Evolutionary conservation across 2,797 vertebrate genomes (phyloP).

Genomic region (Channa striata): DNA sequence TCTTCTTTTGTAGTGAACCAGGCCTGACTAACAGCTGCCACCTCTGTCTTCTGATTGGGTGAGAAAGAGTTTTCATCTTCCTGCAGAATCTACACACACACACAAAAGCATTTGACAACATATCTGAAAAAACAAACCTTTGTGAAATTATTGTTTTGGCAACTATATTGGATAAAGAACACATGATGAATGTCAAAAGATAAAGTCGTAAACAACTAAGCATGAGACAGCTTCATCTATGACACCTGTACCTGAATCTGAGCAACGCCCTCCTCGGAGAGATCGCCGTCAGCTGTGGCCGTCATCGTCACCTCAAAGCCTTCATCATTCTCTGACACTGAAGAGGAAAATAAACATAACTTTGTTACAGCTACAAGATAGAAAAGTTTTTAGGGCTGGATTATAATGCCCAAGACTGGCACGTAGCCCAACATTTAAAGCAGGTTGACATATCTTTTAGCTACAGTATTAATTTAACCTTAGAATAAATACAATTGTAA

Average conservation of each 20-base stretch:
- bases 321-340: constrained; percentile 94
- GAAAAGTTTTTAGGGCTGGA: too few relatives aligned
- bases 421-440: too few relatives aligned
- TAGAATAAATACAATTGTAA: too few relatives aligned
- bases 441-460: too few relatives aligned
- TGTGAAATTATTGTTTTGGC: background rate
- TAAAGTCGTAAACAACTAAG: too few relatives aligned
- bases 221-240: too few relatives aligned
- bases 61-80: constrained; percentile 89
- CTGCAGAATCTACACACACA: constrained; percentile 87
- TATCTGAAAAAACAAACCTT: background rate
- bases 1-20: constrained; percentile 99
- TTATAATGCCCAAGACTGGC: too few relatives aligned
- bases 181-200: too few relatives aligned
- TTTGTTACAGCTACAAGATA: background rate
- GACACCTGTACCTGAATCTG: constrained; percentile 89
- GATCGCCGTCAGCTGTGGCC: constrained; percentile 89
- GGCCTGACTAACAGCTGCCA: constrained; percentile 96
- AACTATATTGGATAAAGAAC: too few relatives aligned
- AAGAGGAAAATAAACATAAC: constrained; percentile 16
- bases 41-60: constrained; percentile 86
- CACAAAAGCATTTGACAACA: background rate
- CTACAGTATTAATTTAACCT: too few relatives aligned
- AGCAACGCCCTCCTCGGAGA: constrained; percentile 90
- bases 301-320: constrained; percentile 99